These are phyloP conservation scores for Drosophila seguyi DNA, from an alignment of 1,140 invertebrate genomes.

Conservation along the genomic window DNA sequence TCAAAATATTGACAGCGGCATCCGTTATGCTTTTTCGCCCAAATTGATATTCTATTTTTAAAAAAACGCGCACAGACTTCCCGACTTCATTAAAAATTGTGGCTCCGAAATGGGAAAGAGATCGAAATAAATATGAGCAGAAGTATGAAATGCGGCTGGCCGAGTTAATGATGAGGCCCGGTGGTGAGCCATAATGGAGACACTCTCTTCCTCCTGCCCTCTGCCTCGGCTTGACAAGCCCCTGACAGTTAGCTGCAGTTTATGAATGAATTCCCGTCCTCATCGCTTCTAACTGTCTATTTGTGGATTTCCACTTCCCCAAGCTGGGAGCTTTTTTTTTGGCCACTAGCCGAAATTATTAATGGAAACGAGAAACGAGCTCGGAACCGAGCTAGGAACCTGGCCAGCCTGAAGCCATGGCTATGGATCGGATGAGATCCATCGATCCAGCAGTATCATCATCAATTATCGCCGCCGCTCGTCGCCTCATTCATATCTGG, in stretches of 20 bases:
- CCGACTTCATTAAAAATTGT: conserved; percentile 74
- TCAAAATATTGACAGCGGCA: conserved; percentile 83
- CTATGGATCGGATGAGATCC: conserved; percentile 29
- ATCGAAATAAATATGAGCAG: conserved; percentile 60
- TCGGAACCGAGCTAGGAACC: conserved; percentile 24
- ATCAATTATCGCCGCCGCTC: conserved; percentile 73
- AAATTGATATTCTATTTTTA: conserved; percentile 82
- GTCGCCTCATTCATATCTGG: conserved; percentile 75
- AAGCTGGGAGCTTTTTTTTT: conserved; percentile 34
- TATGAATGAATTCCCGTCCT: conserved; percentile 66
- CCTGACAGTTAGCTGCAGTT: conserved; percentile 60
- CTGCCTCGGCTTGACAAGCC: conserved; percentile 51
- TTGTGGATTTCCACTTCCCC: conserved; percentile 49
- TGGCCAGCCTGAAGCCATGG: conserved; percentile 45
- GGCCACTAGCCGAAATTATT: conserved; percentile 53
- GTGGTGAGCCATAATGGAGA: conserved; percentile 37
- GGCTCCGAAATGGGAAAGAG: conserved; percentile 40
- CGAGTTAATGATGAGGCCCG: conserved; percentile 60
- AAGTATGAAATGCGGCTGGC: conserved; percentile 25
- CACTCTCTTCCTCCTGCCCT: conserved; percentile 43
- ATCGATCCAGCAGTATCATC: conserved; percentile 66
- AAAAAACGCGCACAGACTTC: conserved; percentile 26
- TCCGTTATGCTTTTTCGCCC: conserved; percentile 82
- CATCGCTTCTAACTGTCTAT: conserved; percentile 62
- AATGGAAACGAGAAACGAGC: conserved; percentile 42